Percentiles rank a stretch among this genome's conserved stretches.
phyloP scores from a whole-genome alignment of 2,113 vertebrate species.

The Seriola aureovittata region DNA sequence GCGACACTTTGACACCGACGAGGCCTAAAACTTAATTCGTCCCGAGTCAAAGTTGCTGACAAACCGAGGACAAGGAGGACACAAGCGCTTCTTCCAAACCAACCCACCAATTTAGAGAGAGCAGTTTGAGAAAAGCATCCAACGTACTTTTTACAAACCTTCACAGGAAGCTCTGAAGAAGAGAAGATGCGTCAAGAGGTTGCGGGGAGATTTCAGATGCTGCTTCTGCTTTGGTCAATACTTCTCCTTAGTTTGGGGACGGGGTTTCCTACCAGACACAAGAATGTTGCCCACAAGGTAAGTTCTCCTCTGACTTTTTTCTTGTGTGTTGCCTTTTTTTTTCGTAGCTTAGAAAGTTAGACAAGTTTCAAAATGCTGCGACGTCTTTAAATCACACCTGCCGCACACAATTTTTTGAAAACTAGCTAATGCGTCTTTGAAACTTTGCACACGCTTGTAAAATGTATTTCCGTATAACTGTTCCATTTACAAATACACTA shows the following conservation, averaged over 20 bases:
- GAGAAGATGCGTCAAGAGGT: constrained; percentile 81
- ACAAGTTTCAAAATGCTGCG: not conserved
- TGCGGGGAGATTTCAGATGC: constrained; percentile 75
- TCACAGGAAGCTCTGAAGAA: constrained; percentile 22
- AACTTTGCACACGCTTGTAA: not conserved
- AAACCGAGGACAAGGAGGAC: not conserved
- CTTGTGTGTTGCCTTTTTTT: not conserved
- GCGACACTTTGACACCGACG: constrained; percentile 41
- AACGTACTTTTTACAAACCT: constrained; percentile 9
- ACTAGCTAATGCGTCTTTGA: not conserved
- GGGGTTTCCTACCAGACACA: constrained; percentile 85
- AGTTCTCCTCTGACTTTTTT: constrained; percentile 35
- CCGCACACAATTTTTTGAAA: not conserved
- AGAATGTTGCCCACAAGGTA: constrained; percentile 80
- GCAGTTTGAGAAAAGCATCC: not conserved
- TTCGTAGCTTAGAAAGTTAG: not conserved
- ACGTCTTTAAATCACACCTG: constrained; percentile 39
- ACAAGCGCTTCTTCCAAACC: not conserved
- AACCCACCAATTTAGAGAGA: not conserved
- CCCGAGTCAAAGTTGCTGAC: constrained; percentile 2
- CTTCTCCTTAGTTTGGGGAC: constrained; percentile 74
- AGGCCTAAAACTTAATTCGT: constrained; percentile 1
- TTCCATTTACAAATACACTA: not conserved
- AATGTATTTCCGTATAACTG: not conserved
- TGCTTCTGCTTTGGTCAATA: constrained; percentile 79